Evolutionary conservation across 2,113 vertebrate genomes (phyloP), one percentile per base, ranked within the genome.

Genomic region (Trogon surrucura): DNA sequence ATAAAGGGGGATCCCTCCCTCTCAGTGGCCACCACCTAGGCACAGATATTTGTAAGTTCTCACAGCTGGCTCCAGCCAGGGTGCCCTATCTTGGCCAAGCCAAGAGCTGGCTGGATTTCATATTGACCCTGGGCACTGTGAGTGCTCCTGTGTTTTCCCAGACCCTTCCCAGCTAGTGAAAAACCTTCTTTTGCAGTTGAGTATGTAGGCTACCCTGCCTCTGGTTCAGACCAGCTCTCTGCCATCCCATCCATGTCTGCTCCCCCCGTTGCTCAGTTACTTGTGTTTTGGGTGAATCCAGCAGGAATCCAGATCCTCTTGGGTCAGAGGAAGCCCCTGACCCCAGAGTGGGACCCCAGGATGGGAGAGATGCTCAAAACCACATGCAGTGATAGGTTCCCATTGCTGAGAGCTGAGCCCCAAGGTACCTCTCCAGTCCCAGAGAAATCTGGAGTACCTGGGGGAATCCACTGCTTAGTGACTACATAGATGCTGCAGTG

Each of bases 11-110:
- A 80, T 80, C 45, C 36, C 34, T 62, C 44, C 51, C 72, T 56
- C 51, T 18, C 1, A 0, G 21, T 77, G 51, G 70, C 81, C 70
- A 58, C 1, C 0, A 51, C 74, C 53, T 34, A 91, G 57, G 48
- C 53, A n/a, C 81, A 84, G 85, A 74, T 85, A 74, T 67, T 29
- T 64, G 74, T 64, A 61, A 79, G 57, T 30, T 85, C 54, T 60
- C 93, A 87, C 61, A 93, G 96, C 85, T 90, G 82, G 65, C 44
- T 93, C 8, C 20, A 80, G 85, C 78, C 81, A 7, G 21, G 5
- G 14, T 70, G 44, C 50, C 65, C 5, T 4, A 0, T 19, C 19
- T 29, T 9, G 4, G 41, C 26, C 13, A 15, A 5, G 15, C 7
- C 45, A 80, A 32, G 26, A 85, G 27, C 13, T 5, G 2, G n/a